Evolutionary conservation across 2,888 invertebrate genomes (phyloP), one percentile per base, ranked within the genome.

Genomic region (Phaonia tiefii): DNA sequence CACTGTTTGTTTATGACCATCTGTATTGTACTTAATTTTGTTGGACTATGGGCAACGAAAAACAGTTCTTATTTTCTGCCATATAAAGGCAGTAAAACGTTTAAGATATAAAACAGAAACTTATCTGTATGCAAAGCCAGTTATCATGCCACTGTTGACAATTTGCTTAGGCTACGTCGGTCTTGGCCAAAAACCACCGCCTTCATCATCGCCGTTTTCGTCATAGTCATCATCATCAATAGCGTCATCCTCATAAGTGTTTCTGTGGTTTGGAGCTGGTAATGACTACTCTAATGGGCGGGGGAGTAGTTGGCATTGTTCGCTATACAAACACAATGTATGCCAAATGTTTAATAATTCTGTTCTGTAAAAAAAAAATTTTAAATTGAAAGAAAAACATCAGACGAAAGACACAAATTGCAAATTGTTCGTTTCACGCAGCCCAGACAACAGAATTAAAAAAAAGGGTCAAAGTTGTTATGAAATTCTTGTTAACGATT

Each of bases 101-200:
- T n/a, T 25, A 73, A 65, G 20, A 42, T 25, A 60, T 31, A 78
- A 42, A 66, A 73, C 63, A 74, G 60, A 54, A 31, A 54, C 58
- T 71, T 60, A 71, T 79, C 44, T 67, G 39, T 75, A 75, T 79
- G 58, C 75, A 67, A 72, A 51, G 42, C 20, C 10, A 25, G 66
- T 71, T 71, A 71, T 71, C 75, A 71, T 15, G 56, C 20, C 49
- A 39, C n/a, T 70, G 70, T 71, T 79, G 79, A 71, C 75, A 79
- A 67, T 71, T 75, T 75, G n/a, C 51, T 42, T 46, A 37, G 31
- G 22, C 42, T 0, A 20, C 7, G 22, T 3, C 49, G 7, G 8
- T 66, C 66, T 25, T 17, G 63, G 42, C 13, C 31, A 15, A 13
- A 1, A 58, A 31, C 60, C n/a, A 20, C 20, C 60, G 66, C 11